These are phyloP conservation scores for Zhuqinia jingwanae DNA, from an alignment of 2,888 invertebrate species.

Conservation along the genomic window DNA sequence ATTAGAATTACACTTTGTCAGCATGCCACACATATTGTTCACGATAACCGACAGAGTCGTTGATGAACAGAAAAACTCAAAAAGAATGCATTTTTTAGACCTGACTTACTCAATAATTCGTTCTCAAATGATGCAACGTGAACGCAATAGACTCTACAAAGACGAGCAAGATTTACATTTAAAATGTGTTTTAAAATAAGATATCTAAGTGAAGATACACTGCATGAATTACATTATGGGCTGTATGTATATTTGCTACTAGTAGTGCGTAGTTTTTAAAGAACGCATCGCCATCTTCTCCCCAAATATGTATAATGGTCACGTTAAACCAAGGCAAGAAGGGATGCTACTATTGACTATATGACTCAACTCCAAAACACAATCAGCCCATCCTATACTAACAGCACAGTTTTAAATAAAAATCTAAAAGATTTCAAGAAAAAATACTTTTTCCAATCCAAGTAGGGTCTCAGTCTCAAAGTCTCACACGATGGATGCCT, in stretches of 20 bases:
- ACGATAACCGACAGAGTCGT: background rate
- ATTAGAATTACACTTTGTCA: too few relatives aligned
- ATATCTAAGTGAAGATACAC: too few relatives aligned
- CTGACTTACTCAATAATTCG: conserved; percentile 19
- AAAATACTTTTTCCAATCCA: conserved; percentile 18
- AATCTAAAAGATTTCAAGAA: background rate
- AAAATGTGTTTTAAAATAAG: background rate
- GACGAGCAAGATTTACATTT: conserved; percentile 28
- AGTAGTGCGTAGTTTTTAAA: too few relatives aligned
- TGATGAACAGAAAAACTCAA: conserved; percentile 2
- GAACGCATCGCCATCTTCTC: too few relatives aligned
- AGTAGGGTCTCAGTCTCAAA: conserved; percentile 31
- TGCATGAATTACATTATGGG: too few relatives aligned
- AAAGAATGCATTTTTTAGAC: conserved; percentile 38
- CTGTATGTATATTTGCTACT: too few relatives aligned
- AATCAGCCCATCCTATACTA: background rate
- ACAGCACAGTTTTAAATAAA: background rate
- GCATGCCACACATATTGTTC: background rate
- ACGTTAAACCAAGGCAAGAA: too few relatives aligned
- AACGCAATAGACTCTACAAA: background rate
- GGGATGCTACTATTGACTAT: too few relatives aligned
- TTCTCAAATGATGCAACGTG: conserved; percentile 28
- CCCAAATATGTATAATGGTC: too few relatives aligned
- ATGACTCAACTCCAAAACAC: background rate
- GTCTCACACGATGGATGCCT: conserved; percentile 16